Evolutionary conservation across 1,140 invertebrate species (phyloP).

Genomic region (Schlechtendalia chinensis): DNA sequence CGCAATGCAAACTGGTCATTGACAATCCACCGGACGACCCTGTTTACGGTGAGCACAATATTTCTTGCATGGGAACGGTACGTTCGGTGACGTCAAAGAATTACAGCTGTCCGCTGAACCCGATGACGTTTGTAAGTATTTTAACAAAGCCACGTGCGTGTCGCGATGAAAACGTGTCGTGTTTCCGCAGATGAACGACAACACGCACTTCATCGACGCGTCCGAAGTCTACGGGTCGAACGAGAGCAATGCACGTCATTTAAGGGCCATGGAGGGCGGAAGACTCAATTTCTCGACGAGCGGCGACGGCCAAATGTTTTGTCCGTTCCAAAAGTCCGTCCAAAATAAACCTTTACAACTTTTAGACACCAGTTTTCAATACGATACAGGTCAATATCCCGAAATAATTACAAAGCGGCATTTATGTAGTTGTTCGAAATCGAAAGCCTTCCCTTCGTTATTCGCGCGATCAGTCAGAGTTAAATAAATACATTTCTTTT

Average conservation of each 20-base stretch:
- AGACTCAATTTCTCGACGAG: constrained; percentile 57
- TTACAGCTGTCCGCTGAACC: constrained; percentile 18
- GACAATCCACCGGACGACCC: constrained; percentile 6
- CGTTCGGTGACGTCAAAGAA: constrained; percentile 16
- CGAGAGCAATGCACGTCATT: constrained; percentile 57
- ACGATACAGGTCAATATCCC: constrained; percentile 30
- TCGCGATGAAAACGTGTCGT: too few species aligned
- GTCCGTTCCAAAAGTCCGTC: not conserved
- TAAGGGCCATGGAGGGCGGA: constrained; percentile 62
- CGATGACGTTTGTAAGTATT: constrained; percentile 29
- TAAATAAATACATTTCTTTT: too few species aligned
- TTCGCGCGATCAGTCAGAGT: too few species aligned
- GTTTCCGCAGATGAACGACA: constrained; percentile 67
- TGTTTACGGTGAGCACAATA: constrained; percentile 12
- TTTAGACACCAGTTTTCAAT: not conserved
- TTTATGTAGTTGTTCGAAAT: too few species aligned
- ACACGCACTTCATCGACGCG: constrained; percentile 71
- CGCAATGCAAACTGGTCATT: not conserved
- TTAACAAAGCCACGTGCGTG: too few species aligned
- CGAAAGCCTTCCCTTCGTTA: too few species aligned
- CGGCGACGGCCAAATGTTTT: constrained; percentile 13
- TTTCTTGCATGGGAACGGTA: constrained; percentile 3
- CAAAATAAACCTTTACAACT: not conserved
- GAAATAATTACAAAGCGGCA: too few species aligned
- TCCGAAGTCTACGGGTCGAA: constrained; percentile 72